Percentiles rank a stretch among this genome's conserved stretches.
These are phyloP conservation scores for Drosophila bipectinata DNA, from an alignment of 1,140 invertebrate species.

Conservation along the genomic window DNA sequence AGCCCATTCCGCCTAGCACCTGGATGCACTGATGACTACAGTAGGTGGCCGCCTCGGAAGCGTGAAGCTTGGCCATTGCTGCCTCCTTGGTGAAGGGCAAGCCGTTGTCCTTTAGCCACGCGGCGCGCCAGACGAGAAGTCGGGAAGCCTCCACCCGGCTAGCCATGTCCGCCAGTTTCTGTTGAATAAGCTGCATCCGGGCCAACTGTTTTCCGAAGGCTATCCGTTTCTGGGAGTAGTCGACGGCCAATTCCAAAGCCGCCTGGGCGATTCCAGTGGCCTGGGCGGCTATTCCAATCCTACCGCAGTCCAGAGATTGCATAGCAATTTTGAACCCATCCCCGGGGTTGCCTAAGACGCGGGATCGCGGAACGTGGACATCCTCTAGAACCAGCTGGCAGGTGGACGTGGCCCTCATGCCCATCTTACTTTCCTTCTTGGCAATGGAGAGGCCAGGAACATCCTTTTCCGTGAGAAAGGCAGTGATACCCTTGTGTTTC, in stretches of 20 bases:
- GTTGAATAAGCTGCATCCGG: constrained; percentile 95
- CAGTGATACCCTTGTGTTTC: constrained; percentile 96
- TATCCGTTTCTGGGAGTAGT: constrained; percentile 94
- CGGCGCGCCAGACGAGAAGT: constrained; percentile 95
- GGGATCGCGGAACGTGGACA: constrained; percentile 91
- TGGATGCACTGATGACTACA: constrained; percentile 90
- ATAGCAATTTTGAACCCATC: constrained; percentile 98
- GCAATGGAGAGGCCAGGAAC: constrained; percentile 90
- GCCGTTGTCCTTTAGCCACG: constrained; percentile 94
- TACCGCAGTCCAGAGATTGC: constrained; percentile 93
- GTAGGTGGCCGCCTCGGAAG: constrained; percentile 96
- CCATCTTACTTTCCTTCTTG: constrained; percentile 98
- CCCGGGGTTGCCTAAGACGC: constrained; percentile 90
- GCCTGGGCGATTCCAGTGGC: constrained; percentile 96
- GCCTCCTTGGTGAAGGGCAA: constrained; percentile 95
- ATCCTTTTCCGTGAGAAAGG: constrained; percentile 94
- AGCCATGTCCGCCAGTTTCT: constrained; percentile 97
- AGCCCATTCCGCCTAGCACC: constrained; percentile 93
- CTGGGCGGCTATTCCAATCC: constrained; percentile 95
- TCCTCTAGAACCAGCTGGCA: constrained; percentile 97
- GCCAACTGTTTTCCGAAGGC: constrained; percentile 94
- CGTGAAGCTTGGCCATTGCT: constrained; percentile 97
- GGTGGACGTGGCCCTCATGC: constrained; percentile 96
- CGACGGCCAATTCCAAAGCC: constrained; percentile 95
- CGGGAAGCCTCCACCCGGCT: constrained; percentile 91